phyloP scores from a whole-genome alignment of 2,888 invertebrate species.

The Apoderus coryli region DNA sequence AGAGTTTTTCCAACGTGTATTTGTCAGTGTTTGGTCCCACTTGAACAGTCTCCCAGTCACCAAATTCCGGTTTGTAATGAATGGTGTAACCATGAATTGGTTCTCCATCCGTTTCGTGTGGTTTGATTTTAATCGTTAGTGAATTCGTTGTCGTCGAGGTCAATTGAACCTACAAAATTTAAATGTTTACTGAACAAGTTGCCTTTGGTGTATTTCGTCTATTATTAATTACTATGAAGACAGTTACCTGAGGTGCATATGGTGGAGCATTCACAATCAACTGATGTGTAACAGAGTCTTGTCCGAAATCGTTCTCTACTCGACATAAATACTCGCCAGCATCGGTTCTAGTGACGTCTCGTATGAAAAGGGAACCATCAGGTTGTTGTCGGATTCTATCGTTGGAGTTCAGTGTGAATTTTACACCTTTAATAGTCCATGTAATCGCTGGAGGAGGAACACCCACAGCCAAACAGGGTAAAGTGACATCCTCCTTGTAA shows the following conservation, averaged over 20 bases:
- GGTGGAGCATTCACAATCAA: conserved; percentile 73
- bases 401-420: conserved; percentile 61
- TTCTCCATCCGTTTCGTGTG: conserved; percentile 64
- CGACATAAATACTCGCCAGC: conserved; percentile 90
- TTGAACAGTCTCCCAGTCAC: conserved; percentile 84
- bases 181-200: no score
- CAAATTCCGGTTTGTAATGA: conserved; percentile 88
- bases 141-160: conserved; percentile 64
- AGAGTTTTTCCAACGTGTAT: conserved; percentile 72
- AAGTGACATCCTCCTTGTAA: conserved; percentile 79
- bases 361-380: conserved; percentile 83
- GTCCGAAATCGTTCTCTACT: conserved; percentile 84
- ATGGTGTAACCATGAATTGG: conserved; percentile 87
- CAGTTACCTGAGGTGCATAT: conserved; percentile 44
- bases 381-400: conserved; percentile 73
- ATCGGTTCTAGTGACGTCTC: conserved; percentile 76
- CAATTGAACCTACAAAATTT: no score
- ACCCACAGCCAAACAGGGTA: conserved; percentile 86
- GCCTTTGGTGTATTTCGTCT: no score
- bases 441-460: conserved; percentile 78
- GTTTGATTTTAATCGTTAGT: conserved; percentile 55
- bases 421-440: conserved; percentile 77
- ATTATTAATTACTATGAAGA: no score
- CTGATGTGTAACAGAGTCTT: conserved; percentile 82
- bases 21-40: conserved; percentile 55